phyloP scores from a whole-genome alignment of 2,888 invertebrate genomes.

The Agrenia bidenticulata region DNA sequence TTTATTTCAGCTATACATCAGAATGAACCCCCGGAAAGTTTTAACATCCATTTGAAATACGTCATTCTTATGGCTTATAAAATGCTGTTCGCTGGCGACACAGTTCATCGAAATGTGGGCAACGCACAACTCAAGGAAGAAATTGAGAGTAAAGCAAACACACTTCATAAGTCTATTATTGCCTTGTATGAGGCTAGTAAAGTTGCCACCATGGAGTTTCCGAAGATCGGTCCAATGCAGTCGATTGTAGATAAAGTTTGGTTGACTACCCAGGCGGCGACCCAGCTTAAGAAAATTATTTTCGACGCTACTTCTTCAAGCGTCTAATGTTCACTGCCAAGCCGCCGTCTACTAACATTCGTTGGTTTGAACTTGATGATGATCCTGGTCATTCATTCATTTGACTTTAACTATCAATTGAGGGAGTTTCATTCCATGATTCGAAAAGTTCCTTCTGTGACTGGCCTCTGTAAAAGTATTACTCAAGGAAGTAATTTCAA shows the following conservation, averaged over 20 bases:
- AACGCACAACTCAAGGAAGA: conserved; percentile 60
- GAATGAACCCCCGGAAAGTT: conserved; percentile 88
- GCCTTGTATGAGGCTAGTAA: conserved; percentile 46
- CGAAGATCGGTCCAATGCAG: conserved; percentile 48
- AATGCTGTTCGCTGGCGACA: conserved; percentile 91
- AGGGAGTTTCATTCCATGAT: too few relatives aligned
- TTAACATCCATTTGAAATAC: conserved; percentile 87
- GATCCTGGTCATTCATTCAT: too few relatives aligned
- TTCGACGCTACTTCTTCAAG: conserved; percentile 35
- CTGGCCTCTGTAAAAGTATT: too few relatives aligned
- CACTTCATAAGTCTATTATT: conserved; percentile 46
- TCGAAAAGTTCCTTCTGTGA: too few relatives aligned
- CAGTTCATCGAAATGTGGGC: conserved; percentile 80
- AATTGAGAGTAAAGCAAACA: conserved; percentile 46
- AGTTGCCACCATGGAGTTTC: conserved; percentile 45
- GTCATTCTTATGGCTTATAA: conserved; percentile 92
- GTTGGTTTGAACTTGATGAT: too few relatives aligned
- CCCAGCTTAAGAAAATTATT: conserved; percentile 48
- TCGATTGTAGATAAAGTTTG: conserved; percentile 46
- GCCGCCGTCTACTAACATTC: too few relatives aligned
- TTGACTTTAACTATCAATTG: too few relatives aligned
- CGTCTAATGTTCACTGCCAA: too few relatives aligned
- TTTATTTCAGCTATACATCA: conserved; percentile 88
- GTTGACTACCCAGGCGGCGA: conserved; percentile 40
- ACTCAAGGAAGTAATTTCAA: too few relatives aligned